Conservation (phyloP, 2,888 invertebrate species). For the Conus canariensis region DNA sequence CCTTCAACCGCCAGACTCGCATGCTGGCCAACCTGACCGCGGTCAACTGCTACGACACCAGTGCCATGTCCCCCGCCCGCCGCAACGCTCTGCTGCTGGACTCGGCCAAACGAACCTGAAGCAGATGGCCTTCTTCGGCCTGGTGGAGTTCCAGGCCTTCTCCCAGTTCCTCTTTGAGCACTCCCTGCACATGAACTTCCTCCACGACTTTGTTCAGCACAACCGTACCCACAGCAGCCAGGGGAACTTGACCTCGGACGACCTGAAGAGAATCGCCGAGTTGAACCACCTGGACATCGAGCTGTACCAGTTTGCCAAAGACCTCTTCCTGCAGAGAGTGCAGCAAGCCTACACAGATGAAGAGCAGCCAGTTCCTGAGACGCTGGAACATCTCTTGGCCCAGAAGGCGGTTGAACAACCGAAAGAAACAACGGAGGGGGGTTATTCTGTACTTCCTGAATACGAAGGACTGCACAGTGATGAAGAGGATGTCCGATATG, state of each 20-base stretch:
- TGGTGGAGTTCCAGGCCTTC: conserved; percentile 94
- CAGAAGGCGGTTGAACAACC: neutral
- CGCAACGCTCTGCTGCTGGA: conserved; percentile 87
- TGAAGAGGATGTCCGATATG: no score
- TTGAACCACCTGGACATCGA: conserved; percentile 94
- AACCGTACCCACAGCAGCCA: conserved; percentile 92
- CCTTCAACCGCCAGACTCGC: conserved; percentile 96
- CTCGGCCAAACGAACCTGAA: conserved; percentile 97
- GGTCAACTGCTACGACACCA: conserved; percentile 93
- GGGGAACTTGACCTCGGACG: conserved; percentile 86
- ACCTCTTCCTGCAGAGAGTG: conserved; percentile 86
- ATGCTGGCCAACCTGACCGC: conserved; percentile 98
- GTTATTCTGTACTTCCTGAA: neutral
- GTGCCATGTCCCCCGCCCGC: conserved; percentile 59
- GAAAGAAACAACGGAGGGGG: neutral
- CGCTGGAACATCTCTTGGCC: neutral
- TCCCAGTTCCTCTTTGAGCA: conserved; percentile 78
- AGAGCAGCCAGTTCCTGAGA: conserved; percentile 27
- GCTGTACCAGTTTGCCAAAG: conserved; percentile 94
- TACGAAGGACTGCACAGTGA: neutral
- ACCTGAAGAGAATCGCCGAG: conserved; percentile 86
- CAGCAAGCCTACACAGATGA: conserved; percentile 52
- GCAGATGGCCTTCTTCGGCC: conserved; percentile 95
- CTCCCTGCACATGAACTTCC: conserved; percentile 72
- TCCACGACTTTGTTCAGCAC: conserved; percentile 88